Evolutionary conservation across 2,888 invertebrate species (phyloP).

Genomic region (Vesta saturnalis): DNA sequence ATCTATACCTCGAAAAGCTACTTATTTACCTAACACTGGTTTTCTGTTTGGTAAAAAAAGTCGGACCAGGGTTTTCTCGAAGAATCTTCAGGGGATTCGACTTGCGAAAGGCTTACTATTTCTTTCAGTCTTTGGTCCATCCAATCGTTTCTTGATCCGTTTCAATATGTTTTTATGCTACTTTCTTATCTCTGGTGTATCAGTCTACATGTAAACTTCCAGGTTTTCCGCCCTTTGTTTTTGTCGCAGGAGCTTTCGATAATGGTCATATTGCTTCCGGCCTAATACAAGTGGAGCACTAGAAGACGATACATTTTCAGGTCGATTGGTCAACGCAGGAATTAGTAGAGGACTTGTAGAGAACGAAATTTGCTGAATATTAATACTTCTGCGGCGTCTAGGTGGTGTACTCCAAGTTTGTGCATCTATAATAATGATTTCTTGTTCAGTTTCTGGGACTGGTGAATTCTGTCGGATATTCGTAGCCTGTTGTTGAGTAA

Average conservation of each 20-base stretch:
- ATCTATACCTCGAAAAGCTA: too few relatives aligned
- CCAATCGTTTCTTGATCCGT: too few relatives aligned
- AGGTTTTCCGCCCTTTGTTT: background rate
- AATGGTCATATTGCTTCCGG: too few relatives aligned
- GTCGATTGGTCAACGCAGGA: slow-evolving; percentile 2
- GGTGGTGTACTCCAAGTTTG: slow-evolving; percentile 12
- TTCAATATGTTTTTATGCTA: slow-evolving; percentile 1
- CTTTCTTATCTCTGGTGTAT: background rate
- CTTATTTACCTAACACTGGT: too few relatives aligned
- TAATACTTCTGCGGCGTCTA: slow-evolving; percentile 12
- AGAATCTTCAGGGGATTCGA: too few relatives aligned
- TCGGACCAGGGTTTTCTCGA: too few relatives aligned
- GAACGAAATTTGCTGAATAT: slow-evolving; percentile 9
- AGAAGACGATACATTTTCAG: background rate
- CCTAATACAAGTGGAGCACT: slow-evolving; percentile 3
- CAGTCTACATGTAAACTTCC: slow-evolving; percentile 2
- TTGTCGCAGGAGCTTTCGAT: background rate
- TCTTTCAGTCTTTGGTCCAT: too few relatives aligned
- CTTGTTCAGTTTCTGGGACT: slow-evolving; percentile 8
- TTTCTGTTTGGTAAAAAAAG: too few relatives aligned
- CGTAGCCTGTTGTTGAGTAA: slow-evolving; percentile 9
- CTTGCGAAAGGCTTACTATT: too few relatives aligned
- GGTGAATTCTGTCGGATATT: slow-evolving; percentile 7
- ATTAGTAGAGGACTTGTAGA: too few relatives aligned
- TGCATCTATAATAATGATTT: slow-evolving; percentile 14